Percentiles rank a stretch among this genome's conserved stretches.
Evolutionary conservation across 2,113 vertebrate species (phyloP).

Genomic region (Otolemur garnettii): DNA sequence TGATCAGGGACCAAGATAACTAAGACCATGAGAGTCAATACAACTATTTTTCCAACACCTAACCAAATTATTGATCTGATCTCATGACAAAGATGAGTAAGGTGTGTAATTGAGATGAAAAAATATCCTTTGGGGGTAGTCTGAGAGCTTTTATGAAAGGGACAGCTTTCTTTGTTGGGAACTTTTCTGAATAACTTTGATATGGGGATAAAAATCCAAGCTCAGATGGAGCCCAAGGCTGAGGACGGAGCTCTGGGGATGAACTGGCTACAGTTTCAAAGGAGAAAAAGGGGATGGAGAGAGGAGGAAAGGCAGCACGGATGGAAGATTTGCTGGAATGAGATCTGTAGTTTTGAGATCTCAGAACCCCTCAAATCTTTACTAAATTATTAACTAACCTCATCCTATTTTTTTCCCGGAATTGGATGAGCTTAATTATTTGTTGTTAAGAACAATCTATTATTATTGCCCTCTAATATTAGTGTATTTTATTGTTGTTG

Average conservation of each 20-base stretch:
- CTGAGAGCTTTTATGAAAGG: not conserved
- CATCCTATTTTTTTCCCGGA: not conserved
- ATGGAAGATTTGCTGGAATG: not conserved
- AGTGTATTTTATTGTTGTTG: not conserved
- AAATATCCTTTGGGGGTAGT: not conserved
- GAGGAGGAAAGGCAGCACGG: rapidly evolving
- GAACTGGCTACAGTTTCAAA: not conserved
- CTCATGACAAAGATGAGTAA: not conserved
- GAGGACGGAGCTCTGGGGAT: not conserved
- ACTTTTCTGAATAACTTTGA: not conserved
- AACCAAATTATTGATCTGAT: not conserved
- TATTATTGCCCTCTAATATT: not conserved
- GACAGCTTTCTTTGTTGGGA: not conserved
- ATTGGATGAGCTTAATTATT: not conserved
- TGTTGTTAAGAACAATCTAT: not conserved
- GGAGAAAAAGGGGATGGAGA: not conserved
- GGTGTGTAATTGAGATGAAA: not conserved
- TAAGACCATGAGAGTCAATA: not conserved
- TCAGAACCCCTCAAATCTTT: not conserved
- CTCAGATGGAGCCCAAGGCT: rapidly evolving
- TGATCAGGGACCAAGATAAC: not conserved
- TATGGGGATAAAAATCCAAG: not conserved
- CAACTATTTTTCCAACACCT: not conserved
- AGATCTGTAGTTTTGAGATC: not conserved
- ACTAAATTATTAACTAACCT: not conserved